These are phyloP conservation scores for Chymomyza amoena DNA, from an alignment of 2,888 invertebrate genomes.

Conservation along the genomic window DNA sequence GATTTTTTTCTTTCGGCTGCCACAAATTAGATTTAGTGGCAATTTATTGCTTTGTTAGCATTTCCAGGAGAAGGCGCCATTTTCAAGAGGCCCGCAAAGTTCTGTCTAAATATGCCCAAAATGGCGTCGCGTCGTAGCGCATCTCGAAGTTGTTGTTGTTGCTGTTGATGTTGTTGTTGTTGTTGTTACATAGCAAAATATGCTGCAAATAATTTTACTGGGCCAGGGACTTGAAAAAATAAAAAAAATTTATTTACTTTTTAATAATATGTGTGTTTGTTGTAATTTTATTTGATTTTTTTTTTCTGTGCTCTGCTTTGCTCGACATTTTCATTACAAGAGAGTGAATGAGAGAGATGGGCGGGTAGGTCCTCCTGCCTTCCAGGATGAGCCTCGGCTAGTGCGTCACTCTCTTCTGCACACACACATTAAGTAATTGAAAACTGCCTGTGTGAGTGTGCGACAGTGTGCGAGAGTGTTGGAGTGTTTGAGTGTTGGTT, in stretches of 20 bases:
- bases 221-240: not conserved
- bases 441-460: conserved; percentile 22
- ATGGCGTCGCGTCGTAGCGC: conserved; percentile 9
- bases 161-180: not conserved
- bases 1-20: conserved; percentile 18
- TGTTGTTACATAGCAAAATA: conserved; percentile 8
- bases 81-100: conserved; percentile 15
- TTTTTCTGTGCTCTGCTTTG: not conserved
- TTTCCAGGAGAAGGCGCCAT: conserved; percentile 30
- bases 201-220: conserved; percentile 40
- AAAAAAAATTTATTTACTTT: conserved; percentile 37
- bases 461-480: too few species aligned
- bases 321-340: not conserved
- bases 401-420: conserved; percentile 26
- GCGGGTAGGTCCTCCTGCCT: not conserved
- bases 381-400: not conserved
- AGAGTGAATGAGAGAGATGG: not conserved
- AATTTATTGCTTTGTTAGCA: conserved; percentile 61
- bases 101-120: conserved; percentile 39
- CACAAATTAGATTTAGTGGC: conserved; percentile 62
- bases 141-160: not conserved
- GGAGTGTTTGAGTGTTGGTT: too few species aligned
- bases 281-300: conserved; percentile 48
- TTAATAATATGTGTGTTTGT: conserved; percentile 47
- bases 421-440: conserved; percentile 57